Base-by-base conservation (phyloP, 2,888 invertebrate species). In the Acleris sparsana region DNA sequence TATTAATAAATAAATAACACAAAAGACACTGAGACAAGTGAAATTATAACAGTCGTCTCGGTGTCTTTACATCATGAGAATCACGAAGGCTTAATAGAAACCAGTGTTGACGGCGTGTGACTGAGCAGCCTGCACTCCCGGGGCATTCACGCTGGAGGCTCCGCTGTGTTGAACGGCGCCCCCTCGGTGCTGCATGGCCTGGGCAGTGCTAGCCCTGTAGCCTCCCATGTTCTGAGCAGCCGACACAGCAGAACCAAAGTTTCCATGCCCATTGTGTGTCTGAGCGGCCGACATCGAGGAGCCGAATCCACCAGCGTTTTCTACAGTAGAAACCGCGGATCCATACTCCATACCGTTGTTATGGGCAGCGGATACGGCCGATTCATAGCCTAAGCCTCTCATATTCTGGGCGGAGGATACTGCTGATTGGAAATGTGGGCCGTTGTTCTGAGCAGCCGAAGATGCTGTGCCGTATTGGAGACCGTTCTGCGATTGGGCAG, bases 21-120 rank as follows among this genome's bases (percentile, higher is more conserved):
- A 25, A 81, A 86, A 86, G 88, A 80, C 71, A 80, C 71, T 65
- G 82, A 84, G 84, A 89, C 84, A 88, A 89, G 86, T 85, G 25
- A 25, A 89, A 85, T 85, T 76, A 33, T 48, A 49, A 69, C 80
- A 76, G 83, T 89, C 89, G 84, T 89, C 88, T 82, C 80, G 75
- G 76, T 67, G 79, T 84, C 88, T 81, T 78, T 76, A 9, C 2
- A 52, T 33, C 29, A 62, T 43, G 13, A n/a, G 2, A 25, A 51
- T 33, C 11, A 29, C 17, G 29, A 13, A 5, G 1, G 17, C 43
- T 82, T 73, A 84, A 70, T 87, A 90, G 73, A 73, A 87, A 33
- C 85, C 87, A 55, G 80, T 80, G 71, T 88, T 87, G 61, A 88
- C 72, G 43, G 89, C 80, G 64, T 87, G 83, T 0, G 89, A 82